Conservation (phyloP, 2,113 vertebrate species). For the Sterna hirundo region DNA sequence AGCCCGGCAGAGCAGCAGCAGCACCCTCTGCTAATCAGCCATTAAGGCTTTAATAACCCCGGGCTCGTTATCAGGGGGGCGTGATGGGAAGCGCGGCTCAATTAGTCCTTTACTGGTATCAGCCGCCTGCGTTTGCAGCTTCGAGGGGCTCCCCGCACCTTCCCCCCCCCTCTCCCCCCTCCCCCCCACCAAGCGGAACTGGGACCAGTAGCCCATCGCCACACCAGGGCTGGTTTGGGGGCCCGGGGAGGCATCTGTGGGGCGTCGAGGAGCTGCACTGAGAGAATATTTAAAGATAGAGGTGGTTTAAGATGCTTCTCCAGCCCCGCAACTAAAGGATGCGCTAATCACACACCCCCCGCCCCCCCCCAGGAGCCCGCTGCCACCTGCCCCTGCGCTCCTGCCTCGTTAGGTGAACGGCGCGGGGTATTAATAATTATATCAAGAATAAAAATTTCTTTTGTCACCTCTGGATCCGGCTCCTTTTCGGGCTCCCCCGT, state of each 20-base stretch:
- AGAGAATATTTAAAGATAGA: rapidly evolving
- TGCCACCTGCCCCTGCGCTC: background rate
- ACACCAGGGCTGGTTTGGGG: rapidly evolving
- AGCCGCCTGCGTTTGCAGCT: rapidly evolving
- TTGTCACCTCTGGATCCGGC: conserved; percentile 40
- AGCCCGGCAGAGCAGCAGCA: background rate
- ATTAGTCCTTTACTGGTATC: background rate
- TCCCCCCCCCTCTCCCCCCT: no score
- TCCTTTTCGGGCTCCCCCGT: conserved; percentile 33
- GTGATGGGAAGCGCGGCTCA: rapidly evolving
- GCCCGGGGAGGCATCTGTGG: rapidly evolving
- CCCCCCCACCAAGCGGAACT: background rate
- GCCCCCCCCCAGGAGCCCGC: background rate
- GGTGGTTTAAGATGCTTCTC: background rate
- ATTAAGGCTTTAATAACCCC: background rate
- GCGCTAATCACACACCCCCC: background rate
- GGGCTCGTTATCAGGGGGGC: background rate
- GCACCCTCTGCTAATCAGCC: background rate
- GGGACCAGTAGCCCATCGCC: background rate
- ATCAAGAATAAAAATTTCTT: conserved; percentile 46
- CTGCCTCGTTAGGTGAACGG: conserved; percentile 27
- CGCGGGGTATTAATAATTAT: conserved; percentile 35
- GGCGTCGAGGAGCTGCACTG: background rate
- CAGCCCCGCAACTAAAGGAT: background rate
- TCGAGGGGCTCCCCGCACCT: background rate